Evolutionary conservation across 2,888 invertebrate genomes (phyloP), one percentile per base, ranked within the genome.

Genomic region (Drosophila algonquin): DNA sequence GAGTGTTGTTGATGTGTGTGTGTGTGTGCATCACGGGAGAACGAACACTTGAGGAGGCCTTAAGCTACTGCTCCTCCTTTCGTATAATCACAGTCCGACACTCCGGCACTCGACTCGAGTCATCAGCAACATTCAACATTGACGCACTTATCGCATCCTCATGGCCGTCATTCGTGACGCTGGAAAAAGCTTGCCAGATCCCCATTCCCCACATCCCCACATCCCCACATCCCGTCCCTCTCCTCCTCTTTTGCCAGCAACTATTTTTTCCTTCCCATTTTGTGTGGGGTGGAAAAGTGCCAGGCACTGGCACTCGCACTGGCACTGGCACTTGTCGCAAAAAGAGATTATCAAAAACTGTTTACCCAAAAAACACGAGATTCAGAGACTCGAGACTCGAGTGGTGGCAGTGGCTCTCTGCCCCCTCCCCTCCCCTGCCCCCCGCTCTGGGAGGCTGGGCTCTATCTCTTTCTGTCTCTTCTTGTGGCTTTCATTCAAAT

Each of bases 311-410:
- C 24, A 24, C 24, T 24, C 18, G n/a, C n/a, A n/a, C n/a, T n/a
- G 32, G 32, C 32, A 32, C 32, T 32, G 32, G 12, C 40, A 40
- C 40, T 40, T 40, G 40, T 40, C 40, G 40, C 40, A 40, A 40
- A 40, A 14, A 80, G 75, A 85, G 85, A 85, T 85, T 85, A 81
- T 81, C 87, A 78, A 81, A 83, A 85, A 81, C 75, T 87, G 85
- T 87, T 87, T 83, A 73, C 83, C 63, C 77, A 40, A 40, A 40
- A 40, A 14, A 40, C 12, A 40, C 14, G 35, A 14, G 40, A 40
- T 40, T n/a, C 4, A 12, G 35, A 10, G 75, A 77, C 80, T 73
- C 72, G 53, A 69, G 63, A 73, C 63, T 27, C 59, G 27, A 30
- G 30, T 30, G 7, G 30, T 69, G 63, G 47, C 67, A 56, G 63